Percentiles rank a stretch among this genome's conserved stretches.
phyloP scores from a whole-genome alignment of 2,797 vertebrate species.

The Enteromius unitaeniatus region DNA sequence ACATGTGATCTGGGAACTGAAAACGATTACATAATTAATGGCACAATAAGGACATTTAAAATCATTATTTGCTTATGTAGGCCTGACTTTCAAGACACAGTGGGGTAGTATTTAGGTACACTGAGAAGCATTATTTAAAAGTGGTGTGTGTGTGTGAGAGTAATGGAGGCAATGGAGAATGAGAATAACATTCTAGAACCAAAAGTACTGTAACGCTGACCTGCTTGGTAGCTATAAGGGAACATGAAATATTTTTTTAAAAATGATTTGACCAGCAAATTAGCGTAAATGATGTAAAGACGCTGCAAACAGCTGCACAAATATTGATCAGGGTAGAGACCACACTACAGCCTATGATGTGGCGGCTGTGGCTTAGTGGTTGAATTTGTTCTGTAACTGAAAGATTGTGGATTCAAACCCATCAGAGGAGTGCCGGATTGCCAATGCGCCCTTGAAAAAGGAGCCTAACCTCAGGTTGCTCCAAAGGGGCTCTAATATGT shows the following conservation, averaged over 20 bases:
- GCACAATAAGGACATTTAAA: constrained; percentile 60
- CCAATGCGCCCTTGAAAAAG: not conserved
- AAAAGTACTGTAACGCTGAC: not conserved
- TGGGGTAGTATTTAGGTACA: constrained; percentile 49
- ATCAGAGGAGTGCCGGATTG: not conserved
- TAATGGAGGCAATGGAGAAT: not conserved
- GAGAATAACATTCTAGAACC: not conserved
- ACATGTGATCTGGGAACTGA: constrained; percentile 62
- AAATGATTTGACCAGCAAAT: not conserved
- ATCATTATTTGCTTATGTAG: constrained; percentile 60
- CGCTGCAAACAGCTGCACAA: constrained; percentile 28
- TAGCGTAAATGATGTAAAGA: not conserved
- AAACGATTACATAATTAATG: constrained; percentile 60
- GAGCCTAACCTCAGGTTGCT: not conserved
- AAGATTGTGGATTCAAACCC: constrained; percentile 1
- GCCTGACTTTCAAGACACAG: constrained; percentile 45
- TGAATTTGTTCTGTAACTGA: constrained; percentile 7
- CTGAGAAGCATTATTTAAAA: constrained; percentile 52
- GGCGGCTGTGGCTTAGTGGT: constrained; percentile 12
- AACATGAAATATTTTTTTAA: not conserved
- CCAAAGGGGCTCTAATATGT: constrained; percentile 9
- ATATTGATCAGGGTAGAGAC: constrained; percentile 1
- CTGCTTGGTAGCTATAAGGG: constrained; percentile 3
- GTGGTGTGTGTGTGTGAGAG: not conserved
- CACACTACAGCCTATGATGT: constrained; percentile 13